Evolutionary conservation across 2,113 vertebrate species (phyloP).

Genomic region (Elaphurus davidianus): DNA sequence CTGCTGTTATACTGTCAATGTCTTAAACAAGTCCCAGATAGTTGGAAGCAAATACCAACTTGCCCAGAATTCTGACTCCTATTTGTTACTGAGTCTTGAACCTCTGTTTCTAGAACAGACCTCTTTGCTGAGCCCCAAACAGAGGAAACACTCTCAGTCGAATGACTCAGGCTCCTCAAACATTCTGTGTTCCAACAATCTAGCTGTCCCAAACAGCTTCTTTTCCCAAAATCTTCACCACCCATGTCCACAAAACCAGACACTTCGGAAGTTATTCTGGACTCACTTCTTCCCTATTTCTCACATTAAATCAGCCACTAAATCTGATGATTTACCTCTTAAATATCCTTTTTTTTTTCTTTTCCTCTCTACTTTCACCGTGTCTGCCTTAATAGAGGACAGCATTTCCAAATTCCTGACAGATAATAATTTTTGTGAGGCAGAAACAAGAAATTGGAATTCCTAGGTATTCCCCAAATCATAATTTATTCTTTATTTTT

Average conservation of each 20-base stretch:
- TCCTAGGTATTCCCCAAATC: background rate
- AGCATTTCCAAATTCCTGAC: background rate
- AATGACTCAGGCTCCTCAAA: background rate
- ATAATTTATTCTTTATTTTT: background rate
- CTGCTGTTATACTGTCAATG: background rate
- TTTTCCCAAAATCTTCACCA: background rate
- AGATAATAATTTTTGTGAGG: background rate
- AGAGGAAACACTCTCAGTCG: background rate
- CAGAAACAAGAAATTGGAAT: background rate
- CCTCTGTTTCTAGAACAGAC: background rate
- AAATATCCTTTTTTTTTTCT: background rate
- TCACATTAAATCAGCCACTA: background rate
- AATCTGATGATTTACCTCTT: background rate
- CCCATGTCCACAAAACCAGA: background rate
- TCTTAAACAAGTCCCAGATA: background rate
- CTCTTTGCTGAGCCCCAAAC: background rate
- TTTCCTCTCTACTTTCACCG: background rate
- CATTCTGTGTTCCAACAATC: background rate
- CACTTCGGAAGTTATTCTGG: background rate
- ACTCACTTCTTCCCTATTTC: background rate
- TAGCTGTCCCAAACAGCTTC: background rate
- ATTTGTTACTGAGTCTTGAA: background rate
- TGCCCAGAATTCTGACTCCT: background rate
- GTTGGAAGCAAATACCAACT: slow-evolving; percentile 20
- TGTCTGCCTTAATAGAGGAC: background rate